Conservation (phyloP, 2,113 vertebrate genomes). For the Indicator maculatus region DNA sequence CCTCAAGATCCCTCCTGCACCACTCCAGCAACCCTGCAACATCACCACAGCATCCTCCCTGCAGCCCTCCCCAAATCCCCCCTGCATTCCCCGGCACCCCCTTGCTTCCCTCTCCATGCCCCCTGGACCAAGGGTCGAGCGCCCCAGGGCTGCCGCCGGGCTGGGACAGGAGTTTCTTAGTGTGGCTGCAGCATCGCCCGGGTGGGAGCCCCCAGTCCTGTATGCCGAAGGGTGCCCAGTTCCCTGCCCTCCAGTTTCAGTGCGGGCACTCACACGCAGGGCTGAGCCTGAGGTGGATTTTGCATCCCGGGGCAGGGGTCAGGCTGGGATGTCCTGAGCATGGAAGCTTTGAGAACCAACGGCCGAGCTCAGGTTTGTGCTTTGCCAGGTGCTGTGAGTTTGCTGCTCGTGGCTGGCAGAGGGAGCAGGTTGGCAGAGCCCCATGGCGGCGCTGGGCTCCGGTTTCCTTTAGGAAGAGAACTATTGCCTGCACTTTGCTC, state of each 20-base stretch:
- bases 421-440: neutral
- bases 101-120: neutral
- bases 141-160: neutral
- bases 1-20: too few species aligned
- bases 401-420: fast-evolving
- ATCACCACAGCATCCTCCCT: neutral
- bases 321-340: fast-evolving
- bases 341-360: neutral
- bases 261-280: neutral
- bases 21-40: fast-evolving
- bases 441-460: fast-evolving
- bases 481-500: neutral
- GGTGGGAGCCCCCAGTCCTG: neutral
- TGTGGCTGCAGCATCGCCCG: neutral
- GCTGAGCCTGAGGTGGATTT: neutral
- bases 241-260: neutral
- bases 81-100: too few species aligned
- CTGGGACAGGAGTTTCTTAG: neutral
- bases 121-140: neutral
- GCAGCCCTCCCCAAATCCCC: neutral
- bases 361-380: neutral
- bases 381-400: neutral
- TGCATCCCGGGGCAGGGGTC: too few species aligned
- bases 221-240: fast-evolving
- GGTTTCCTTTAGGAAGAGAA: neutral